Percentiles rank a stretch among this genome's conserved stretches.
phyloP scores from a whole-genome alignment of 2,888 invertebrate species.

The Sesamia inferens region DNA sequence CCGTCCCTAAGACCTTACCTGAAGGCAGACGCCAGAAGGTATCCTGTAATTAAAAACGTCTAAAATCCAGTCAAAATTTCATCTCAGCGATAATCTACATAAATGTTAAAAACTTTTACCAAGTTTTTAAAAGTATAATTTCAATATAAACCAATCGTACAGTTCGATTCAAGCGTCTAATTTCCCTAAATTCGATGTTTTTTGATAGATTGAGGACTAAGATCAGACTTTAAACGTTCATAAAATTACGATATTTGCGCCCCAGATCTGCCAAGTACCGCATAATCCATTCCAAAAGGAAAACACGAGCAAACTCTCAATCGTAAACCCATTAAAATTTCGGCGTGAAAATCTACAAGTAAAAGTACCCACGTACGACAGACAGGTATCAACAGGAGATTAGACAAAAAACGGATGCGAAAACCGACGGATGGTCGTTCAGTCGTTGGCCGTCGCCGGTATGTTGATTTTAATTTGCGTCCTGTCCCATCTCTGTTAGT shows the following conservation, averaged over 20 bases:
- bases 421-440: conserved; percentile 23
- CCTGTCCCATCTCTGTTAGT: conserved; percentile 59
- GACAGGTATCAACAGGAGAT: conserved; percentile 49
- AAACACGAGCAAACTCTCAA: not conserved
- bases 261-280: not conserved
- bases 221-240: too few species aligned
- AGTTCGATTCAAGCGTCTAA: too few species aligned
- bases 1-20: too few species aligned
- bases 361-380: conserved; percentile 1
- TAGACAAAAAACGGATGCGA: conserved; percentile 56
- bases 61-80: too few species aligned
- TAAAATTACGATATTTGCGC: too few species aligned
- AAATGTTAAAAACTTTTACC: too few species aligned
- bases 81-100: too few species aligned
- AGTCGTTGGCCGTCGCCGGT: conserved; percentile 31
- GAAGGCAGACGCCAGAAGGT: not conserved
- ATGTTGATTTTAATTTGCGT: conserved; percentile 66
- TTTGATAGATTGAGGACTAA: too few species aligned
- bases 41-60: too few species aligned
- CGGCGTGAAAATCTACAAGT: not conserved
- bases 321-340: conserved; percentile 20
- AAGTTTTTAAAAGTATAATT: too few species aligned
- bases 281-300: not conserved
- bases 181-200: too few species aligned
- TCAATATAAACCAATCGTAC: too few species aligned